These are phyloP conservation scores for Platichthys stellatus DNA, from an alignment of 2,113 vertebrate genomes.

Conservation along the genomic window DNA sequence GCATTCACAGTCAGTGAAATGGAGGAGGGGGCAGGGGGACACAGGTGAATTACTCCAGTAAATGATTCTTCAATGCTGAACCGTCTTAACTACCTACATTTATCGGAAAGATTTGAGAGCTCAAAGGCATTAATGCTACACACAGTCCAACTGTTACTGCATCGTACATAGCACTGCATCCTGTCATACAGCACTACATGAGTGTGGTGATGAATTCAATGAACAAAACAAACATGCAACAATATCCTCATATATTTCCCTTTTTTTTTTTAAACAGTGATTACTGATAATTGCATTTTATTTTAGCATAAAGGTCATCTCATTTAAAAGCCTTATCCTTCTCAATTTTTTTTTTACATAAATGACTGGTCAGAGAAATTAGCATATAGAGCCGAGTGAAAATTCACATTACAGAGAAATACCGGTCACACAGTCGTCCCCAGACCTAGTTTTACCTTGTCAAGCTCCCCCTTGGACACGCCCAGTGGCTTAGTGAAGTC, in stretches of 20 bases:
- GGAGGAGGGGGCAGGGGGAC: neutral
- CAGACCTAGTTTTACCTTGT: constrained; percentile 77
- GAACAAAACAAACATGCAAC: constrained; percentile 15
- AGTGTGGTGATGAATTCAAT: constrained; percentile 2
- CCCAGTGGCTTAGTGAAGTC: constrained; percentile 83
- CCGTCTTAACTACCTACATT: constrained; percentile 8
- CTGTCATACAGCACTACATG: neutral
- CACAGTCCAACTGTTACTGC: constrained; percentile 18
- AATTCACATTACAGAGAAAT: constrained; percentile 5
- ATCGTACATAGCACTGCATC: neutral
- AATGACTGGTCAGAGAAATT: constrained; percentile 11
- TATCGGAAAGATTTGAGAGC: neutral
- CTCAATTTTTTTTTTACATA: neutral
- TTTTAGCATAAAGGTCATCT: neutral
- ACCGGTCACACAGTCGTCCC: constrained; percentile 22
- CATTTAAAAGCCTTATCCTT: neutral
- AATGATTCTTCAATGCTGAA: constrained; percentile 2
- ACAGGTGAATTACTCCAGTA: constrained; percentile 22
- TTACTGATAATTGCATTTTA: neutral
- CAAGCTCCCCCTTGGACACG: constrained; percentile 79
- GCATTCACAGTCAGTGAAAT: constrained; percentile 52
- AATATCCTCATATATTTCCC: neutral
- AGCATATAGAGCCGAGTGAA: neutral
- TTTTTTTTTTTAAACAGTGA: neutral
- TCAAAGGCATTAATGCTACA: neutral